Percentiles rank a stretch among this genome's conserved stretches.
Conservation (phyloP, 1,140 invertebrate genomes). For the Odontomachus brunneus region DNA sequence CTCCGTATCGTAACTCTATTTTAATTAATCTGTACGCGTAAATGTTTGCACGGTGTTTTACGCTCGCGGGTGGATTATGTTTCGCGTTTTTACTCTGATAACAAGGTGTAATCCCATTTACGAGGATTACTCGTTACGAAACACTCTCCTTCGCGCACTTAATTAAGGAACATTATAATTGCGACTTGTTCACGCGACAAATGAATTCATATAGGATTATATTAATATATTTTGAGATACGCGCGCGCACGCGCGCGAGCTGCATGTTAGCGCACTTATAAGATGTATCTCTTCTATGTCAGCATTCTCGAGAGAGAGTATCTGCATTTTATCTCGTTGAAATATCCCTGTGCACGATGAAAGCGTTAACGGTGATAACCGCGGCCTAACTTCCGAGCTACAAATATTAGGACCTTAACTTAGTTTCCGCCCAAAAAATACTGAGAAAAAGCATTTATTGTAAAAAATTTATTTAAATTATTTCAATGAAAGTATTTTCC, state of each 20-base stretch:
- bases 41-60: constrained; percentile 28
- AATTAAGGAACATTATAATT: constrained; percentile 22
- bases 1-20: constrained; percentile 41
- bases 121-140: constrained; percentile 17
- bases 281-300: too few relatives aligned
- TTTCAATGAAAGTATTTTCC: too few relatives aligned
- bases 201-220: background rate
- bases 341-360: background rate
- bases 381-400: too few relatives aligned
- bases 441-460: too few relatives aligned
- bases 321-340: background rate
- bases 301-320: too few relatives aligned
- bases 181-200: background rate
- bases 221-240: background rate
- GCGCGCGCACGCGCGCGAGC: too few relatives aligned
- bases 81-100: constrained; percentile 22
- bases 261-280: too few relatives aligned
- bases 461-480: too few relatives aligned
- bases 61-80: background rate
- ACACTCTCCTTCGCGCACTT: background rate
- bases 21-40: constrained; percentile 50
- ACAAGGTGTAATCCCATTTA: background rate
- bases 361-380: too few relatives aligned
- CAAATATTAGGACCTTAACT: too few relatives aligned
- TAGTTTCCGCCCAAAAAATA: too few relatives aligned